Evolutionary conservation across 1,140 invertebrate genomes (phyloP).

Genomic region (Medauroidea extradentata): DNA sequence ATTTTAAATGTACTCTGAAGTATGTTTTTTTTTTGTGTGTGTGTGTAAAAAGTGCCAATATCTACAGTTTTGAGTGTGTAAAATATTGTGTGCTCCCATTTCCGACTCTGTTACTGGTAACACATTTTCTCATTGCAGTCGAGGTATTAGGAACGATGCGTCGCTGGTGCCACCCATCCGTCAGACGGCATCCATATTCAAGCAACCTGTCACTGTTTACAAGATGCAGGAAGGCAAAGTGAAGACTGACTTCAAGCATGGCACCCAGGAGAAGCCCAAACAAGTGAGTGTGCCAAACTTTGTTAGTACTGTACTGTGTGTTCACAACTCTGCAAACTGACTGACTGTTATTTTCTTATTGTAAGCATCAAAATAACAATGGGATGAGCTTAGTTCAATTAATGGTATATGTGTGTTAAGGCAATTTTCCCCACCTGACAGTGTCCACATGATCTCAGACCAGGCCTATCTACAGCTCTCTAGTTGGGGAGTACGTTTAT

Average conservation of each 20-base stretch:
- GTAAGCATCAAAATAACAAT: background rate
- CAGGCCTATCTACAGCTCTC: too few species aligned
- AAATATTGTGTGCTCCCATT: too few species aligned
- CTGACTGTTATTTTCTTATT: background rate
- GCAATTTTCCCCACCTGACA: too few species aligned
- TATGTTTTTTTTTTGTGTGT: too few species aligned
- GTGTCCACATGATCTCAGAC: too few species aligned
- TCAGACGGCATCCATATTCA: constrained; percentile 97
- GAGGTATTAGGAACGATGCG: constrained; percentile 79
- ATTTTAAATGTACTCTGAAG: too few species aligned
- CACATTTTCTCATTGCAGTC: constrained; percentile 41
- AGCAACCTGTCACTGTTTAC: constrained; percentile 95
- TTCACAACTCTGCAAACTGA: too few species aligned
- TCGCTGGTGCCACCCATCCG: constrained; percentile 91
- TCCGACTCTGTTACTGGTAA: too few species aligned
- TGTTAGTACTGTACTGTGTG: background rate
- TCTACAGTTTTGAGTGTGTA: too few species aligned
- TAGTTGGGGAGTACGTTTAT: too few species aligned
- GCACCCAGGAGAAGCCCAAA: constrained; percentile 86
- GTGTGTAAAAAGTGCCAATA: too few species aligned
- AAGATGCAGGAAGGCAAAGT: constrained; percentile 86
- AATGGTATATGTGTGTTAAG: background rate
- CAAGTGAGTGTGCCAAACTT: constrained; percentile 53
- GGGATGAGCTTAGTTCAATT: background rate
- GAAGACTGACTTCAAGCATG: constrained; percentile 85